Base-by-base conservation (phyloP, 2,113 vertebrate species). In the Hydrochoerus hydrochaeris region DNA sequence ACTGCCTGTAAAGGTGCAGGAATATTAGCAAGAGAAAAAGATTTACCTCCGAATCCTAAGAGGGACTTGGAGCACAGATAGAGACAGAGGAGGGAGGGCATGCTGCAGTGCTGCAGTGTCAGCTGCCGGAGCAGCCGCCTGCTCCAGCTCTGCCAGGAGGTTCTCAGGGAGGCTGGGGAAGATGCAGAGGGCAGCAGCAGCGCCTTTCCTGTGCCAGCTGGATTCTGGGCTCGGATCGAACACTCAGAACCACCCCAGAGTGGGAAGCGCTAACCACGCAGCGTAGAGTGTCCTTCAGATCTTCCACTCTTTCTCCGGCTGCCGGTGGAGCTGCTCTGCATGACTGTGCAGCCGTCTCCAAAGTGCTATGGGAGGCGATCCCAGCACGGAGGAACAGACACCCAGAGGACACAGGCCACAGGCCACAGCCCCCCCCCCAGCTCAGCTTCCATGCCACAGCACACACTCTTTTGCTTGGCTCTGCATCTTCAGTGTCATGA, bases 21-120 rank as follows among this genome's bases (percentile, higher is more conserved):
- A 12, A 58, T 19, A 49, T 67, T 69, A 96, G 88, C 71, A 95
- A 95, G 52, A 84, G 63, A 58, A 62, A 95, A 94, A 87, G 28
- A 3, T 11, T 97, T 98, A 98, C 96, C 98, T 97, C 98, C 96
- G 22, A 98, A 49, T 96, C 97, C 96, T 91, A 97, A 83, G 92
- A 98, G 94, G 46, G 97, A 92, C 96, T 98, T 97, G 46, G 97
- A 98, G 57, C 97, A 97, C 65, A 96, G 87, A 91, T 97, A 97
- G 85, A 97, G 97, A 28, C 97, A 98, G 96, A 97, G 84, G 92
- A 97, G 13, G 24, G 96, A 98, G 1, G 96, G 97, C 98, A 98
- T 97, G 63, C 73, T 96, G 96, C 96, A 97, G 30, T 95, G 91
- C 95, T 91, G 90, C 82, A 22, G 1, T n/a, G 14, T 88, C 95